Percentiles rank a stretch among this genome's conserved stretches.
phyloP scores from a whole-genome alignment of 2,113 vertebrate species.

The Osmerus mordax region DNA sequence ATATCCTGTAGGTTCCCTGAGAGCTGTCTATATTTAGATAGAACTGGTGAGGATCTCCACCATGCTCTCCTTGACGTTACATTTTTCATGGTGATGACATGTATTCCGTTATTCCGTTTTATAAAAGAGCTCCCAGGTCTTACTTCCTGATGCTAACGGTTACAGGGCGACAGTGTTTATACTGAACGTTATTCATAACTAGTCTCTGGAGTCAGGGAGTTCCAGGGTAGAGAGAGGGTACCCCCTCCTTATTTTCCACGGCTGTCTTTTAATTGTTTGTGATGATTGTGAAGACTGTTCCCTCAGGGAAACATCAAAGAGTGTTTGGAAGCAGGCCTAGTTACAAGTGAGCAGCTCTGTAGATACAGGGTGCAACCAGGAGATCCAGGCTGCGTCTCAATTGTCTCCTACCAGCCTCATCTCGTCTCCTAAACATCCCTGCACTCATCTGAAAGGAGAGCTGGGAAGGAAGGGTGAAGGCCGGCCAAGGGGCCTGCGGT shows the following conservation, averaged over 20 bases:
- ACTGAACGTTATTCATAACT: too few species aligned
- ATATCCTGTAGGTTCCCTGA: too few species aligned
- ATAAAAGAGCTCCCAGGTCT: too few species aligned
- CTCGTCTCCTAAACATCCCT: background rate
- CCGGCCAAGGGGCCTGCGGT: too few species aligned
- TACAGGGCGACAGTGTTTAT: too few species aligned
- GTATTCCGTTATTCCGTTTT: too few species aligned
- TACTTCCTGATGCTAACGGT: too few species aligned
- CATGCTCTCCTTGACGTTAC: background rate
- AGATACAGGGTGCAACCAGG: background rate
- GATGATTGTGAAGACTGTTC: background rate
- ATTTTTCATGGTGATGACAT: background rate
- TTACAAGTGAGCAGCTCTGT: background rate
- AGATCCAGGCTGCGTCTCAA: background rate
- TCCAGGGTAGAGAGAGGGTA: background rate
- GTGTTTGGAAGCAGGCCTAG: background rate
- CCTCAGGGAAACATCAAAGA: background rate
- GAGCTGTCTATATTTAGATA: slow-evolving; percentile 5
- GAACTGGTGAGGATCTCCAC: background rate
- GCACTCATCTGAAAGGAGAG: background rate
- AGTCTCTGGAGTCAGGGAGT: too few species aligned
- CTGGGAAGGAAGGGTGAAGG: too few species aligned
- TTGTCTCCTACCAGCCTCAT: background rate
- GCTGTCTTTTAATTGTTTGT: background rate
- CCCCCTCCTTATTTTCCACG: background rate